A percentile compares a stretch with the other conserved stretches of the same genome.
phyloP scores from a whole-genome alignment of 2,797 vertebrate genomes.

The Notolabrus celidotus region DNA sequence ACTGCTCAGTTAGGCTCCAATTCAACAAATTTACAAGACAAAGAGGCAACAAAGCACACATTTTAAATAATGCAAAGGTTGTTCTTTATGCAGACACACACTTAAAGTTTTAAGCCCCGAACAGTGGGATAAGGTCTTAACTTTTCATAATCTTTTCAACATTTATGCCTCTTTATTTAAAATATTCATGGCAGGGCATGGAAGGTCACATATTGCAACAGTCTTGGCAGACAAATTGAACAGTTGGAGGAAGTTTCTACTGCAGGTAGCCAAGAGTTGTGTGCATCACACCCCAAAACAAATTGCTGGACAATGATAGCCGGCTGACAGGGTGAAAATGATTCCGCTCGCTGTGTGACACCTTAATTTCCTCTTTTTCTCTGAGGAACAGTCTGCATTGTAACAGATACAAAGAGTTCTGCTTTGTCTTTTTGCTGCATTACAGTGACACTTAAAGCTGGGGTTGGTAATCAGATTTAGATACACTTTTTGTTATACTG shows the following conservation, averaged over 20 bases:
- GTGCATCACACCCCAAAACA: conserved; percentile 42
- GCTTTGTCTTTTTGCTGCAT: background rate
- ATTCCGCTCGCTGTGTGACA: conserved; percentile 43
- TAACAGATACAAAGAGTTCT: conserved; percentile 13
- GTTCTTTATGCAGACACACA: conserved; percentile 28
- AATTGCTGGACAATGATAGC: conserved; percentile 46
- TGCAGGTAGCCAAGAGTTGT: conserved; percentile 33
- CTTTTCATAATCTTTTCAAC: conserved; percentile 56
- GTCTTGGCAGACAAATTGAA: conserved; percentile 37
- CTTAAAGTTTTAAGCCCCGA: conserved; percentile 24
- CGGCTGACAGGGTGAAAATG: conserved; percentile 47
- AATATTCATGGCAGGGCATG: conserved; percentile 50
- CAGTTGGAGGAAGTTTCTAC: conserved; percentile 38
- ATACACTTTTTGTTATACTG: no score
- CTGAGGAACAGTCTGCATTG: conserved; percentile 2
- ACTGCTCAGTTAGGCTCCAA: background rate
- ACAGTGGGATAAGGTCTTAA: conserved; percentile 20
- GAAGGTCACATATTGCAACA: conserved; percentile 41
- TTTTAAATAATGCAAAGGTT: conserved; percentile 39
- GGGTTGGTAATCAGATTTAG: no score
- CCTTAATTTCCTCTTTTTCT: conserved; percentile 28
- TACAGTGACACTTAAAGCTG: background rate
- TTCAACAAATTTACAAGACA: conserved; percentile 7
- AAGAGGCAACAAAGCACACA: conserved; percentile 14
- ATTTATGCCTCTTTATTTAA: conserved; percentile 53